Evolutionary conservation across 2,113 vertebrate genomes (phyloP), one percentile per base, ranked within the genome.

Genomic region (Erinaceus europaeus): DNA sequence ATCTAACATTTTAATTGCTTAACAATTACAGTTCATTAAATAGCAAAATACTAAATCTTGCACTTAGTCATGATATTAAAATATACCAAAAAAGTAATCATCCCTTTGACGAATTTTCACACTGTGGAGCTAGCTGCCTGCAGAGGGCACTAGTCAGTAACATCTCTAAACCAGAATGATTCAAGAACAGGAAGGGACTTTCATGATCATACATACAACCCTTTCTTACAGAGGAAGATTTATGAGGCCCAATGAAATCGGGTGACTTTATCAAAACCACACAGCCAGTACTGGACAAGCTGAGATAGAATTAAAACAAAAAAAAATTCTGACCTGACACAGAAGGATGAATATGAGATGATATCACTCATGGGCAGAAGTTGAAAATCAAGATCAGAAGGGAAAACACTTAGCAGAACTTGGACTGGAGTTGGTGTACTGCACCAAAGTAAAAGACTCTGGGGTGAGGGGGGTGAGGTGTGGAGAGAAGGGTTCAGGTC

Each of bases 141-240:
- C 79, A 93, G 95, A 95, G 92, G 93, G 93, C 94, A 93, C 73
- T 93, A 82, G 94, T 82, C 64, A 64, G 72, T 91, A 91, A 94
- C 92, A 21, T 89, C 81, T 75, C 38, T 42, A 3, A 68, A 32
- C 82, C 15, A 9, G 10, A 81, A 84, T 79, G 82, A 67, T 29
- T 88, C n/a, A 25, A 52, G 55, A 76, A 32, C 44, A 38, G 40
- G 23, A 90, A 91, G 40, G 9, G 38, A 71, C n/a, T 6, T 86
- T 48, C 50, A 57, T 29, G 44, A 40, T 84, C 8, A 9, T 1
- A 42, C 17, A 38, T 3, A 18, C 25, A 57, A 21, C 27, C 5
- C 40, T 73, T 75, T 62, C 20, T 79, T 20, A 42, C 0, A 64
- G 29, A 86, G 57, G 15, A 86, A 21, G 20, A 84, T 81, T 84